Conservation (phyloP, 2,888 invertebrate species). For the Ennomos fuscantarius region DNA sequence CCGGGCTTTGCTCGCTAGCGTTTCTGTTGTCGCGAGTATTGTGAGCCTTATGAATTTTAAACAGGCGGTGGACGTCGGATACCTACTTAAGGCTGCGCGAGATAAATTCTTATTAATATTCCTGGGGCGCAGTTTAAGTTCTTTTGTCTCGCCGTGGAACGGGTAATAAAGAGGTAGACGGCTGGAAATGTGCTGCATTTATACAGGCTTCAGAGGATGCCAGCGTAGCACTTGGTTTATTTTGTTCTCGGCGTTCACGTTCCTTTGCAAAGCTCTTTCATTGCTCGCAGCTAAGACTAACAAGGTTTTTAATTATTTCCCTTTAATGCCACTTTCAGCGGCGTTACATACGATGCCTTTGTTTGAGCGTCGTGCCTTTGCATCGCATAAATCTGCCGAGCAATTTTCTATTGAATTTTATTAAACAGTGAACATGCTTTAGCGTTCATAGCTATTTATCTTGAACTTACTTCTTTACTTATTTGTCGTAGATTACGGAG, state of each 20-base stretch:
- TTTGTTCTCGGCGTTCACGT: conserved; percentile 63
- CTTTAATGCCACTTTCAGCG: conserved; percentile 78
- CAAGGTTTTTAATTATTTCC: conserved; percentile 83
- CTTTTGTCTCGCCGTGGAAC: conserved; percentile 73
- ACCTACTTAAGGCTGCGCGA: conserved; percentile 50
- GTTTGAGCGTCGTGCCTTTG: conserved; percentile 43
- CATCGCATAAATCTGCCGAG: conserved; percentile 21
- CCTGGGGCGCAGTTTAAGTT: conserved; percentile 66
- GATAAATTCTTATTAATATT: conserved; percentile 78
- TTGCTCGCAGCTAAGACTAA: conserved; percentile 76
- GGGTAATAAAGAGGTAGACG: conserved; percentile 79
- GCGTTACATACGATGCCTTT: conserved; percentile 56
- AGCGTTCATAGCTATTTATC: no score
- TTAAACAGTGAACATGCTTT: not conserved
- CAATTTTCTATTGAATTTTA: conserved; percentile 3
- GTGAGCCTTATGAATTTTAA: conserved; percentile 52
- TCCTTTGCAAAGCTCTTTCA: conserved; percentile 74
- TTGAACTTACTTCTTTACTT: no score
- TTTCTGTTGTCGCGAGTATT: conserved; percentile 41
- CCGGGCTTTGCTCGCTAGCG: conserved; percentile 40
- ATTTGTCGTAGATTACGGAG: no score
- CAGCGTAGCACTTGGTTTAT: conserved; percentile 65
- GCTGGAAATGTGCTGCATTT: conserved; percentile 79
- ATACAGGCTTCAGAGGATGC: conserved; percentile 66
- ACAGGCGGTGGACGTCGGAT: conserved; percentile 46